Percentiles rank a stretch among this genome's conserved stretches.
Conservation (phyloP, 2,113 vertebrate species). For the Bolborhynchus lineola region DNA sequence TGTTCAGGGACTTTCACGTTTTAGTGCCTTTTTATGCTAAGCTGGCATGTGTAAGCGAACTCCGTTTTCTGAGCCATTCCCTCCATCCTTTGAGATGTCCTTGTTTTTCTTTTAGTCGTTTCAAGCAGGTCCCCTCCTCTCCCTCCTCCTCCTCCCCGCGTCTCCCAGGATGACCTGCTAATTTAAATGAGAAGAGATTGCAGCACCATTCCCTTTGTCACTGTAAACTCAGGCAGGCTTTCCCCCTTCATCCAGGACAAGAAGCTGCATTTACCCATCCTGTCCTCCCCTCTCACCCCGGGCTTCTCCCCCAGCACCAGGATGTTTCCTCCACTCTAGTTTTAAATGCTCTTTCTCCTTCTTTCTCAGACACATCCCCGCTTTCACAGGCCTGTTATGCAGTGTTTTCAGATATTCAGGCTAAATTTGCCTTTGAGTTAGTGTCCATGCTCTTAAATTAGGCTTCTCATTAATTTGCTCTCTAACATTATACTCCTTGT, state of each 20-base stretch:
- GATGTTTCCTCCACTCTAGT: background rate
- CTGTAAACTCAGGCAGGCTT: conserved; percentile 10
- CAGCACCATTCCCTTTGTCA: conserved; percentile 34
- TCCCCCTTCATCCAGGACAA: background rate
- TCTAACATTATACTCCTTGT: conserved; percentile 22
- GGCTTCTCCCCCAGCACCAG: background rate
- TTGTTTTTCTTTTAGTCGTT: conserved; percentile 51
- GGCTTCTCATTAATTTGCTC: conserved; percentile 4
- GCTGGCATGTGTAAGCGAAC: conserved; percentile 27
- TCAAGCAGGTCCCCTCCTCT: conserved; percentile 41
- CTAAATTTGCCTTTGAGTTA: background rate
- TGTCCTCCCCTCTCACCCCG: background rate
- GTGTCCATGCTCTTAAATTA: background rate
- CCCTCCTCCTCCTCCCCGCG: background rate
- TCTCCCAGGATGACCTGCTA: conserved; percentile 60
- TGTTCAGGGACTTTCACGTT: background rate
- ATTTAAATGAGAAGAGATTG: conserved; percentile 55
- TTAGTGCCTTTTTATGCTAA: conserved; percentile 49
- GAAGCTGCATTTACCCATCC: conserved; percentile 33
- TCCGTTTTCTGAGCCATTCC: conserved; percentile 40
- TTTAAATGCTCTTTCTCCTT: background rate
- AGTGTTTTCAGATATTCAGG: background rate
- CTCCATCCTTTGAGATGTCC: conserved; percentile 55
- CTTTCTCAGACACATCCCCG: background rate
- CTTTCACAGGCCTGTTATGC: background rate